These are phyloP conservation scores for Phalera bucephala DNA, from an alignment of 2,888 invertebrate genomes.

Conservation along the genomic window DNA sequence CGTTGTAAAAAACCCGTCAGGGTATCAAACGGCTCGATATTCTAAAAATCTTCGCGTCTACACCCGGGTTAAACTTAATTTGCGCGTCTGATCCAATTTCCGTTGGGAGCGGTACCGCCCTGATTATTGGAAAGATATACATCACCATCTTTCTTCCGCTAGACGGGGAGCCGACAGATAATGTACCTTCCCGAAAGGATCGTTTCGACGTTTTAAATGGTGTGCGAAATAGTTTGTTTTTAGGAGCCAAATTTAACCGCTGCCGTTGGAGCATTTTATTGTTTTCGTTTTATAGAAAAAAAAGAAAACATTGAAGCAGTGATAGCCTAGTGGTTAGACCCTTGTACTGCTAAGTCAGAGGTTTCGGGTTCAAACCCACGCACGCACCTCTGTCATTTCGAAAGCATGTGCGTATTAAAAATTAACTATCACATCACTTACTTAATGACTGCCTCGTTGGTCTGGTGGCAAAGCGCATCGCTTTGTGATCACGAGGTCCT, in stretches of 20 bases:
- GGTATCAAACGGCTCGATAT: constrained; percentile 24
- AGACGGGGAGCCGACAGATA: constrained; percentile 27
- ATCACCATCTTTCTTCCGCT: constrained; percentile 39
- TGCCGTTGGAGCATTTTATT: too few species aligned
- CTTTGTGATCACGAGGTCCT: too few species aligned
- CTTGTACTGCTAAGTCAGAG: too few species aligned
- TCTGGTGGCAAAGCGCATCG: too few species aligned
- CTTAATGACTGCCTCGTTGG: too few species aligned
- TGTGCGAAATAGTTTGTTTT: constrained; percentile 16
- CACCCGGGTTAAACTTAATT: constrained; percentile 56
- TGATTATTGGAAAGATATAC: constrained; percentile 60
- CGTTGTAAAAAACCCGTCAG: constrained; percentile 8
- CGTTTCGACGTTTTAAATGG: constrained; percentile 18
- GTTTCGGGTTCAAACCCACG: too few species aligned
- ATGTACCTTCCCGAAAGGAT: constrained; percentile 23
- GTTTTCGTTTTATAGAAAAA: too few species aligned
- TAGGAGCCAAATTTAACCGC: background rate
- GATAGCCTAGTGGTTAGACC: too few species aligned
- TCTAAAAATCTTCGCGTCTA: constrained; percentile 39
- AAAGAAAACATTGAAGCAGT: too few species aligned
- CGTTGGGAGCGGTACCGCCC: constrained; percentile 36
- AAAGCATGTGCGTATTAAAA: too few species aligned
- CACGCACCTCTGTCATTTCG: too few species aligned
- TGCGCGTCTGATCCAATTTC: constrained; percentile 62
- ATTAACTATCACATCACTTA: too few species aligned